Conservation (phyloP, 1,140 invertebrate genomes). For the Pogonognathellus flavescens region DNA sequence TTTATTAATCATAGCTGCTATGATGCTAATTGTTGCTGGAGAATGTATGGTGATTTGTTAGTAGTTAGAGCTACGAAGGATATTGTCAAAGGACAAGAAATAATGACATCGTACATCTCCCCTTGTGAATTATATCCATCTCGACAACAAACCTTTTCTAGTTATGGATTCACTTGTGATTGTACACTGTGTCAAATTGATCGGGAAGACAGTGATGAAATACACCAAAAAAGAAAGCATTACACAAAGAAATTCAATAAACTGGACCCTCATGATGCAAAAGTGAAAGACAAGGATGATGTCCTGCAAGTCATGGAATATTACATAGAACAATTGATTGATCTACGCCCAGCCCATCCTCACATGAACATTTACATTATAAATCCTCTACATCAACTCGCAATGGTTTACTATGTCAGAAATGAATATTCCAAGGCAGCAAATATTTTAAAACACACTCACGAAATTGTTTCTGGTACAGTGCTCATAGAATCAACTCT, state of each 20-base stretch:
- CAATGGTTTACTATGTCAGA: neutral
- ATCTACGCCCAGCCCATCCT: neutral
- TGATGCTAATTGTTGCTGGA: conserved; percentile 34
- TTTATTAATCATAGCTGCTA: conserved; percentile 51
- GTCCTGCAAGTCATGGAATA: neutral
- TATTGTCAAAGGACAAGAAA: conserved; percentile 42
- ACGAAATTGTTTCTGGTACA: neutral
- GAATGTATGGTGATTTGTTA: conserved; percentile 46
- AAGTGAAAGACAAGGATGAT: neutral
- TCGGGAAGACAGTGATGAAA: neutral
- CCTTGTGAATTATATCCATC: neutral
- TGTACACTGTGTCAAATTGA: conserved; percentile 51
- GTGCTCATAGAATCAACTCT: neutral
- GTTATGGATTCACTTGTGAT: conserved; percentile 14
- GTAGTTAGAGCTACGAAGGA: conserved; percentile 37
- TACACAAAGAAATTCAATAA: conserved; percentile 19
- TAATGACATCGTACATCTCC: conserved; percentile 37
- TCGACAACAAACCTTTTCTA: conserved; percentile 3
- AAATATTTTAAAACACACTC: conserved; percentile 25
- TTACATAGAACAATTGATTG: conserved; percentile 16
- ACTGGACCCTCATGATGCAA: neutral
- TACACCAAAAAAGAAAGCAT: neutral
- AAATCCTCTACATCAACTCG: conserved; percentile 9
- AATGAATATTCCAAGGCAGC: conserved; percentile 15
- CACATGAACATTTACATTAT: conserved; percentile 26